Percentiles rank a stretch among this genome's conserved stretches.
These are phyloP conservation scores for Tarsius wallacei DNA, from an alignment of 2,797 vertebrate species.

Conservation along the genomic window DNA sequence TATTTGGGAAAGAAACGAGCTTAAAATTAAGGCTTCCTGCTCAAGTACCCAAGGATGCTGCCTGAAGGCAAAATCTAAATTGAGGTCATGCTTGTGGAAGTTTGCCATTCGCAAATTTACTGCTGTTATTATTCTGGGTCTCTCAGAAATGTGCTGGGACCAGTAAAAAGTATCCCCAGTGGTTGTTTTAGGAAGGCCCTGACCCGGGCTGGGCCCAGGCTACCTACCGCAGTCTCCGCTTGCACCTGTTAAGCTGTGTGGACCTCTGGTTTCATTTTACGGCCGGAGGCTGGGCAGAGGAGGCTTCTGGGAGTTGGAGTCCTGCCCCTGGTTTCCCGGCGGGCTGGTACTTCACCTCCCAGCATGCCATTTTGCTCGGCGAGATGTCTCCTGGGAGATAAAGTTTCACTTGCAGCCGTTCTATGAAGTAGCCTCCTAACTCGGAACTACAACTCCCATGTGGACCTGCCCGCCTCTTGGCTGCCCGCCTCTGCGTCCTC, in stretches of 20 bases:
- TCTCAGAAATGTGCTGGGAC: neutral
- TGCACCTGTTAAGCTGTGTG: neutral
- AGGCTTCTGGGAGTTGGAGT: conserved; percentile 72
- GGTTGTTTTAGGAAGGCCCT: neutral
- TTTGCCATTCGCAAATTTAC: neutral
- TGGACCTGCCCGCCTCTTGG: neutral
- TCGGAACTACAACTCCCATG: conserved; percentile 17
- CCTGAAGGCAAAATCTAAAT: neutral
- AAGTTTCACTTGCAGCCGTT: neutral
- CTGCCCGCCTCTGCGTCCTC: neutral
- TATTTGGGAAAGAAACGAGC: neutral
- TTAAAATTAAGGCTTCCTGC: neutral
- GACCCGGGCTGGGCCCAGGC: too few relatives aligned
- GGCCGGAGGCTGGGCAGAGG: fast-evolving
- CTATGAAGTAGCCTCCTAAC: fast-evolving
- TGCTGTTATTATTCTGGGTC: neutral
- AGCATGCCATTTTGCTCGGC: neutral
- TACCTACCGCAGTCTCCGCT: fast-evolving
- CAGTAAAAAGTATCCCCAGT: neutral
- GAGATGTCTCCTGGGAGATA: conserved; percentile 70
- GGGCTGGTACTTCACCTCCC: neutral
- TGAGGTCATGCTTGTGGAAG: neutral
- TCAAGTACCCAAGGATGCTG: neutral
- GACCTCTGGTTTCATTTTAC: fast-evolving
- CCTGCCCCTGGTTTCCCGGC: fast-evolving